Evolutionary conservation across 1,140 invertebrate genomes (phyloP), one percentile per base, ranked within the genome.

Genomic region (Delia radicum): DNA sequence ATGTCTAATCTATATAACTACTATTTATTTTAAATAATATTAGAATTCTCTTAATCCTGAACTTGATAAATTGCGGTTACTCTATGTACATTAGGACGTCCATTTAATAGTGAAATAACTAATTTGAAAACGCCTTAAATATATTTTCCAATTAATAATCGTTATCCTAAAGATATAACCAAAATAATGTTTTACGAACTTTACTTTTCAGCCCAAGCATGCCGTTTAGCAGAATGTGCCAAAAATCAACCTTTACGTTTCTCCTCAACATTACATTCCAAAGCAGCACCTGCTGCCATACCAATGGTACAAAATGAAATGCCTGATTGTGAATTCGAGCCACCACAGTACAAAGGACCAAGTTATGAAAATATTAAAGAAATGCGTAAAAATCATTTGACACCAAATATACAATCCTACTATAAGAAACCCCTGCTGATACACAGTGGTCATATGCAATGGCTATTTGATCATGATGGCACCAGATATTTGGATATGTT

Each of bases 401-500:
- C 91, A 46, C 94, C 94, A 29, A 92, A 90, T 71, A 82, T 95
- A 13, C 88, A 89, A 73, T 91, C 94, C 6, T 92, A 93, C 78
- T 99, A 96, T 85, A 94, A 92, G 81, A 91, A 92, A 74, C 96
- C 96, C 0, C 79, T 99, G 4, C 87, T 97, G 3, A 88, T 99
- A 5, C 90, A 94, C 80, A 92, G 95, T 79, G 97, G 96, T 0
- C 88, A 93, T 78, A 95, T 93, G 90, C 96, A 99, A 87, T 99
- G 94, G 93, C 86, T 99, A 2, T 99, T 92, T 87, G 97, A 98
- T 85, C 90, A 94, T 74, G 88, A 91, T 67, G 95, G 95, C 6
- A 92, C 91, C 78, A 88, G 95, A 80, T 99, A 98, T 87, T 88
- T 99, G 27, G 97, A 99, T 87, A 91, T 98, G 88, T 97, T 98